Evolutionary conservation across 92 coral and sea anemone genomes (phyloP).

Genomic region (Palythoa grandis): DNA sequence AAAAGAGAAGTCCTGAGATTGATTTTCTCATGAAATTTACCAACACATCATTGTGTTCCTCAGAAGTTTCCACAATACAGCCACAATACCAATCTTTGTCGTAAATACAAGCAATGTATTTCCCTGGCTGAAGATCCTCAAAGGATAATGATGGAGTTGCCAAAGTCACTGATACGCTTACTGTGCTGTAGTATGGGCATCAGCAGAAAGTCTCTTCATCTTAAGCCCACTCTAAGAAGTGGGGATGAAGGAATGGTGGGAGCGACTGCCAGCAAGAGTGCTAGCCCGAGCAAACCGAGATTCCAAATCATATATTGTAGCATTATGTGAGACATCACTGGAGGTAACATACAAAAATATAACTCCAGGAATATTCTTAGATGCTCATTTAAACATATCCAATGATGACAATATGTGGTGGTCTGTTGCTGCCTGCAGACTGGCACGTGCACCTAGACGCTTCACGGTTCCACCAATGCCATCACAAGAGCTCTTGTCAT

Average conservation of each 20-base stretch:
- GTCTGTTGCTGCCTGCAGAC: constrained; percentile 43
- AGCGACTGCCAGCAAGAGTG: constrained; percentile 3
- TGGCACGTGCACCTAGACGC: constrained; percentile 17
- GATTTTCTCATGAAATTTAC: not conserved
- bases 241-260: constrained; percentile 1
- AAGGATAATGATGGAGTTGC: not conserved
- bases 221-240: not conserved
- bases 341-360: not conserved
- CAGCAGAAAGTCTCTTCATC: constrained; percentile 27
- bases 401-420: not conserved
- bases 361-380: not conserved
- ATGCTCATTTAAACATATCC: not conserved
- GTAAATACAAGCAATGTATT: not conserved
- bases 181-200: not conserved
- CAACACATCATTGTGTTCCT: not conserved
- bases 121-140: constrained; percentile 19
- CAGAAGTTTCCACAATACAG: not conserved
- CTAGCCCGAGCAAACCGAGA: no score
- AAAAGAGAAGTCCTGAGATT: not conserved
- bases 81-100: not conserved
- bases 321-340: not conserved
- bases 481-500: constrained; percentile 19
- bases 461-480: constrained; percentile 22
- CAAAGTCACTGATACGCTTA: constrained; percentile 8
- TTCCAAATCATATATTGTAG: no score